A percentile compares a stretch with the other conserved stretches of the same genome.
phyloP scores from a whole-genome alignment of 2,797 vertebrate genomes.

The Falco rusticolus region DNA sequence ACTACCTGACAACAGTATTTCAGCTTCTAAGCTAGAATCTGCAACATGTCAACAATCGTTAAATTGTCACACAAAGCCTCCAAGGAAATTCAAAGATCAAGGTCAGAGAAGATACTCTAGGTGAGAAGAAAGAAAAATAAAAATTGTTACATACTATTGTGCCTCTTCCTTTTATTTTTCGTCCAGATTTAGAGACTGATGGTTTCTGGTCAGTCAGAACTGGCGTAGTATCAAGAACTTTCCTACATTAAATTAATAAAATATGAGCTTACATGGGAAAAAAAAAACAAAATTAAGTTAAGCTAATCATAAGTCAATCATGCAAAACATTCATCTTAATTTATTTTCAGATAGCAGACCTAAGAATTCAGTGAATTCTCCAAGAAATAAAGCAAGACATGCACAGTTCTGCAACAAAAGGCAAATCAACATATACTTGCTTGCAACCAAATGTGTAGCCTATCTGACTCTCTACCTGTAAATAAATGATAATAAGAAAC shows the following conservation, averaged over 20 bases:
- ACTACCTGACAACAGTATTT: background rate
- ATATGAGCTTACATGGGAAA: background rate
- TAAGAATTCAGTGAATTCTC: background rate
- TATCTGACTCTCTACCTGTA: background rate
- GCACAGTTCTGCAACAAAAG: background rate
- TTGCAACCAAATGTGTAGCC: background rate
- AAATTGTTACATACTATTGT: constrained; percentile 87
- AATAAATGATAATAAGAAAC: background rate
- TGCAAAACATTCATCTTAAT: background rate
- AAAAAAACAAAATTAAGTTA: background rate
- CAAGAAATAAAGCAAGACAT: background rate
- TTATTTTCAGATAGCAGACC: background rate
- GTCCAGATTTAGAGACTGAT: constrained; percentile 94
- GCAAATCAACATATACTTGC: background rate
- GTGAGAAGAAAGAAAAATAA: background rate
- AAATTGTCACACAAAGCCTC: background rate
- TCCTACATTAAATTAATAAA: constrained; percentile 76
- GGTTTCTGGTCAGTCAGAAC: constrained; percentile 86
- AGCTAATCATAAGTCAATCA: background rate
- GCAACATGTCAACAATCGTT: background rate
- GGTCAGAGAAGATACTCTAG: background rate
- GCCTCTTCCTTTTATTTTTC: constrained; percentile 96
- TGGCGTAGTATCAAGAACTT: constrained; percentile 78
- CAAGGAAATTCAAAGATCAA: constrained; percentile 6
- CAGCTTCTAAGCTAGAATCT: background rate